Percentiles rank a stretch among this genome's conserved stretches.
Evolutionary conservation across 2,113 vertebrate genomes (phyloP).

Genomic region (Ciconia stormi): DNA sequence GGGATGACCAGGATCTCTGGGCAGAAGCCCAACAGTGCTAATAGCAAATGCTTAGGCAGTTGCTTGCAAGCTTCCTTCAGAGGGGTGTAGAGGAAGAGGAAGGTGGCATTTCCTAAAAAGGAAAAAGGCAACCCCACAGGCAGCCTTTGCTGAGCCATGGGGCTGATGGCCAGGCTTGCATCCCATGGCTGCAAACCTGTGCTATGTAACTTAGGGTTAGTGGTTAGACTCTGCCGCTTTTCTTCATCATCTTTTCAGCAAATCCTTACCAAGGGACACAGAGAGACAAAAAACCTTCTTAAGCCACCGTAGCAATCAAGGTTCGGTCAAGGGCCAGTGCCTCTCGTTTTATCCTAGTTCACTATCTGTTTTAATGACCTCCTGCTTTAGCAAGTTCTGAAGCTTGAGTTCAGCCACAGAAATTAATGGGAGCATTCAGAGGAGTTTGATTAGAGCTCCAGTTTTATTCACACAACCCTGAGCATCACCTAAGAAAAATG

Average conservation of each 20-base stretch:
- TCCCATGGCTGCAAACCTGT: background rate
- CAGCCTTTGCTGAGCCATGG: background rate
- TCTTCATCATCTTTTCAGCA: background rate
- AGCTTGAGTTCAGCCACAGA: background rate
- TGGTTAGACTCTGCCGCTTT: background rate
- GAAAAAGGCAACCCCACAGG: background rate
- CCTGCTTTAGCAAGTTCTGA: background rate
- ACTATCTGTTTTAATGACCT: background rate
- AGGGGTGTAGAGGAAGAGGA: background rate
- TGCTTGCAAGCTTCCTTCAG: background rate
- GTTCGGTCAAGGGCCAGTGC: background rate
- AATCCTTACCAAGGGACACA: background rate
- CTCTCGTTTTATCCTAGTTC: background rate
- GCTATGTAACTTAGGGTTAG: fast-evolving
- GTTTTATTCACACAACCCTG: background rate
- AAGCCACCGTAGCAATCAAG: background rate
- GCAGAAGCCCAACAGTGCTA: background rate
- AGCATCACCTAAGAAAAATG: background rate
- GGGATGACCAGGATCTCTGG: background rate
- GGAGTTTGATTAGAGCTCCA: background rate
- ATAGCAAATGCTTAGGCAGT: fast-evolving
- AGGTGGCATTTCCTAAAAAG: background rate
- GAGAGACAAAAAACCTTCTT: background rate
- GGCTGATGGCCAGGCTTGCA: background rate
- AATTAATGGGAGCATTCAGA: background rate